Conservation (phyloP, 2,888 invertebrate genomes). For the Agapetus fuscipes region DNA sequence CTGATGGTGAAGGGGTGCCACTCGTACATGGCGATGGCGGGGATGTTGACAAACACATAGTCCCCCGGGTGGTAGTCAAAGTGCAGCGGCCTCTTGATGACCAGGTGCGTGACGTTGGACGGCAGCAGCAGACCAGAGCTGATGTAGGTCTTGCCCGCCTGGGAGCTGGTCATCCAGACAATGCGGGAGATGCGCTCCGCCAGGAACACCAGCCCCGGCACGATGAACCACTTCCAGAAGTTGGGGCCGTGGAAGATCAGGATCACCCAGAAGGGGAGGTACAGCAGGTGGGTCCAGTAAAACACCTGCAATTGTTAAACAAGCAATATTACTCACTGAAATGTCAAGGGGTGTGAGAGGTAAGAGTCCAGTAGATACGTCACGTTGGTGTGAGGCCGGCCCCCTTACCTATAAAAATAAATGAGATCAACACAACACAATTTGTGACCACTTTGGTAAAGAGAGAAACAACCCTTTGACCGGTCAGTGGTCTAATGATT, state of each 20-base stretch:
- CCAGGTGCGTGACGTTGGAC: conserved; percentile 83
- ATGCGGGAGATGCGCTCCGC: conserved; percentile 62
- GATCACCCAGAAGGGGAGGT: conserved; percentile 79
- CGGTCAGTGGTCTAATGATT: too few relatives aligned
- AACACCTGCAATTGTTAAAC: conserved; percentile 55
- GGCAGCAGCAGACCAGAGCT: conserved; percentile 80
- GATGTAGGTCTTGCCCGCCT: conserved; percentile 75
- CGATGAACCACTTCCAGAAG: conserved; percentile 92
- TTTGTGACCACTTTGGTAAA: too few relatives aligned
- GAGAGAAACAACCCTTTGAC: too few relatives aligned
- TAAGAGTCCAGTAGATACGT: not conserved
- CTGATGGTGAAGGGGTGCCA: conserved; percentile 98
- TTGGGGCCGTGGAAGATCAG: conserved; percentile 81
- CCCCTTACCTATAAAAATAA: too few relatives aligned
- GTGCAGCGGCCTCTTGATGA: conserved; percentile 75
- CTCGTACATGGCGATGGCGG: conserved; percentile 83
- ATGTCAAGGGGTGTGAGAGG: not conserved
- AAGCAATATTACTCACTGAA: too few relatives aligned
- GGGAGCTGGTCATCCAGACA: conserved; percentile 31
- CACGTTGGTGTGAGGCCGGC: not conserved
- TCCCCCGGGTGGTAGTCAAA: conserved; percentile 90
- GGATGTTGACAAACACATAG: conserved; percentile 88
- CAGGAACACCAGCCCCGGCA: conserved; percentile 69
- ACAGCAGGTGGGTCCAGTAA: conserved; percentile 88
- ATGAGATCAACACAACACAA: too few relatives aligned